Evolutionary conservation across 2,113 vertebrate species (phyloP), one percentile per base, ranked within the genome.

Genomic region (Entosphenus tridentatus): DNA sequence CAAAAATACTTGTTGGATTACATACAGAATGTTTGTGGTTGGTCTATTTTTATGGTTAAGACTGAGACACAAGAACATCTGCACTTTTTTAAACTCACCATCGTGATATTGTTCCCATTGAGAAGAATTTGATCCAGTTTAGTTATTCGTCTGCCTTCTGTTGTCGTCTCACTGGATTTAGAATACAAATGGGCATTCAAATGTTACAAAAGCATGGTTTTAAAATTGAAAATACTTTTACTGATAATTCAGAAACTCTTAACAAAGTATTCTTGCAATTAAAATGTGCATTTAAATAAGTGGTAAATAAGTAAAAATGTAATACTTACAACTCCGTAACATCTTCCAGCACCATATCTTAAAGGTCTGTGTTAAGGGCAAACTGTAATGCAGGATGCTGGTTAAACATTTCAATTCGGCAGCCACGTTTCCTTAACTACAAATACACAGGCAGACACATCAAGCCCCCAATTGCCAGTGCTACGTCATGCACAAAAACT

Each of bases 71-170:
- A 65, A 65, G 59, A 69, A 18, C 55, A 14, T 69, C 9, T 17
- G 14, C 68, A 69, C n/a, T 17, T 18, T 39, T 54, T 55, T 8
- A 18, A 72, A 17, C 71, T 74, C 77, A 97, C 92, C 92, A 96
- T 95, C 18, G 90, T 96, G 80, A 96, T 95, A 78, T 96, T 98
- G 72, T 95, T 98, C 76, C 93, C 93, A 69, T 95, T 96, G 55
- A 96, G 82, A 69, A 98, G 81, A 76, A 96, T 96, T 79, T 98
- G 89, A 80, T 96, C 90, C 72, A 96, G 80, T 75, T 98, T 96
- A 70, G 92, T 96, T 74, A 96, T 98, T 75, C 89, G 84, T 75
- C 92, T 82, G 72, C 92, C 90, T 75, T 96, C 90, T 68, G 91
- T 89, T 69, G 89, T 96, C 76, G 96, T 88, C 76, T 96, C 91